Base-by-base conservation (phyloP, 1,140 invertebrate genomes). In the Halesus radiatus region DNA sequence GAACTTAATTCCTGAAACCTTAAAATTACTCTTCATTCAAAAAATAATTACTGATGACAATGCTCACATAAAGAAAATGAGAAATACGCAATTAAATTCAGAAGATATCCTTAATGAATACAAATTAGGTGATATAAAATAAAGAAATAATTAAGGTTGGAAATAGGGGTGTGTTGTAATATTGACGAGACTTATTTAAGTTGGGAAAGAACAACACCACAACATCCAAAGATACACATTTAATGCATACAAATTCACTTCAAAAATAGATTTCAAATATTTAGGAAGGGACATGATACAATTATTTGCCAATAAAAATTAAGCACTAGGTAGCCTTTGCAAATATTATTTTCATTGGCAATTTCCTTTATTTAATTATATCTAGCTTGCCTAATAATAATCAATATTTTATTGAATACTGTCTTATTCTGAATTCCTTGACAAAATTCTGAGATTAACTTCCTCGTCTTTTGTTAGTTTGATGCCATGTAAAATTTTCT, bases 241-340 rank as follows among this genome's bases (percentile, higher is more conserved):
- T 60, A 60, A 20, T 60, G 23, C 18, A 60, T 23, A 60, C 6
- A 60, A 22, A 22, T 22, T 20, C 18, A 18, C 23, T 60, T 60
- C 56, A 22, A 58, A 58, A 58, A 58, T 58, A 58, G 16, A 58
- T 18, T 58, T 58, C 4, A 60, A 60, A 60, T 60, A 60, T 60
- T 60, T 60, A 22, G 56, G 56, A 60, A 60, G 20, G 23, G 20
- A 20, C 56, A 60, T 22, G 0, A 45, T 37, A 37, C n/a, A n/a
- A n/a, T 4, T 13, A 45, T 20, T 60, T 60, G 56, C 23, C 23
- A 0, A 60, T 60, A 13, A 60, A 60, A 60, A 60, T 60, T 60
- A 60, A 60, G 56, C 56, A 60, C 56, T 60, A 60, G 56, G 56
- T 60, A 60, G 56, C 56, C 56, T 60, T 60, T 23, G 56, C 23